Evolutionary conservation across 2,888 invertebrate genomes (phyloP).

Genomic region (Nomada lathburiana): DNA sequence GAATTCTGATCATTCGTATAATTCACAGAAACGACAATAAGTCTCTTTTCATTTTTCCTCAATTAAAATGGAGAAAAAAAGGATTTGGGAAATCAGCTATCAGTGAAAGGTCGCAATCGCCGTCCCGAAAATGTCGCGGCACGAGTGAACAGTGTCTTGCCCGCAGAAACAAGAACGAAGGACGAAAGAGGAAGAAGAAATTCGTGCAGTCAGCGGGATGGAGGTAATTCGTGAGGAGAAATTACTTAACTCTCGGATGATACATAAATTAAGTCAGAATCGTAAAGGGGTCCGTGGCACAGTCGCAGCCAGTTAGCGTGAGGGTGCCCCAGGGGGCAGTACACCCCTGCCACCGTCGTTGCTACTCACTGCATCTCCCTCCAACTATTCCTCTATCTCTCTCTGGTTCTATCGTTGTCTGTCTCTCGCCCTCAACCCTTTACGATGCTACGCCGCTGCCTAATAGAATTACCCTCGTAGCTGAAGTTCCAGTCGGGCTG

Average conservation of each 20-base stretch:
- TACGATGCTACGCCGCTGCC: conserved; percentile 82
- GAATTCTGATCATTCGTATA: too few relatives aligned
- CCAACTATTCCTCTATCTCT: conserved; percentile 40
- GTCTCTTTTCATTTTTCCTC: too few relatives aligned
- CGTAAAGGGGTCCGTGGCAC: conserved; percentile 82
- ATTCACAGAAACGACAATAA: too few relatives aligned
- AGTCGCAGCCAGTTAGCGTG: conserved; percentile 84
- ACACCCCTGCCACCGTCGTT: conserved; percentile 75
- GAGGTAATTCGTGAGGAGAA: conserved; percentile 82
- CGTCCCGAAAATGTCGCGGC: too few relatives aligned
- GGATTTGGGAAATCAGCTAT: not conserved
- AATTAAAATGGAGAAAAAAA: not conserved
- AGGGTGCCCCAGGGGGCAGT: conserved; percentile 84
- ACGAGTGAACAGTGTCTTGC: too few relatives aligned
- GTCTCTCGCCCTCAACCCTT: conserved; percentile 79
- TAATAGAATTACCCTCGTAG: conserved; percentile 84
- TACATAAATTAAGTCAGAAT: conserved; percentile 84
- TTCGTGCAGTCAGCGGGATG: conserved; percentile 72
- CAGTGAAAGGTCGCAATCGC: not conserved
- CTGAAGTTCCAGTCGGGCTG: conserved; percentile 79
- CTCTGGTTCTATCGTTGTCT: conserved; percentile 53
- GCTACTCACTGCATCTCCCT: conserved; percentile 63
- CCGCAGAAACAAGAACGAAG: not conserved
- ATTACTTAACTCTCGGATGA: conserved; percentile 85
- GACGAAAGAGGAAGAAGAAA: conserved; percentile 65